A percentile compares a stretch with the other conserved stretches of the same genome.
Conservation (phyloP, 2,888 invertebrate genomes). For the Epirrita christyi region DNA sequence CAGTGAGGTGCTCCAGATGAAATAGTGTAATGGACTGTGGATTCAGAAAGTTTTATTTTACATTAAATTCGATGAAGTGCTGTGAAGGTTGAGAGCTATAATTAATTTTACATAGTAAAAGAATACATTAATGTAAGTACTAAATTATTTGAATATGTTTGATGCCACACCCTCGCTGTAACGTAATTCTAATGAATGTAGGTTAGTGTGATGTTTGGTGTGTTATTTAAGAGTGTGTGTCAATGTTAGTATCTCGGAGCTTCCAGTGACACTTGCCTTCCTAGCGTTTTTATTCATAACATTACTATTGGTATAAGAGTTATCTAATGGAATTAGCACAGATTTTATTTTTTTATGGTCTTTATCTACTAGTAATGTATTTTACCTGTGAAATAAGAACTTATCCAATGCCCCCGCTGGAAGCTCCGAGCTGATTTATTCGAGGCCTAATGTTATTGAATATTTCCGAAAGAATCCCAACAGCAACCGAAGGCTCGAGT, state of each 20-base stretch:
- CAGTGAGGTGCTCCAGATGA: slow-evolving; percentile 56
- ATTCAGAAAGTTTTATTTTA: slow-evolving; percentile 49
- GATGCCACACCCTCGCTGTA: slow-evolving; percentile 76
- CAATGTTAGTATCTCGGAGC: slow-evolving; percentile 56
- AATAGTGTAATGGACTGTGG: slow-evolving; percentile 32
- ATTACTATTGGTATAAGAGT: slow-evolving; percentile 10
- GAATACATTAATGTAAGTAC: slow-evolving; percentile 70
- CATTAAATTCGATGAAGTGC: slow-evolving; percentile 64
- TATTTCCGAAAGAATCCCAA: slow-evolving; percentile 59
- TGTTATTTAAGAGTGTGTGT: slow-evolving; percentile 61
- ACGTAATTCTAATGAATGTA: slow-evolving; percentile 65
- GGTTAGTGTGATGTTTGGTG: slow-evolving; percentile 66
- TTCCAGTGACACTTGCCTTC: slow-evolving; percentile 52
- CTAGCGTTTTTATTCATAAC: slow-evolving; percentile 20
- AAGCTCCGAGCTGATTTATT: slow-evolving; percentile 55
- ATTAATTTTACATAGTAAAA: slow-evolving; percentile 72
- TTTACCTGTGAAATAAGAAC: slow-evolving; percentile 17
- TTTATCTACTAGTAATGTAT: slow-evolving; percentile 28
- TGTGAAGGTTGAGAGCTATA: slow-evolving; percentile 75
- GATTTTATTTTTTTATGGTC: slow-evolving; percentile 28
- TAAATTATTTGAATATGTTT: slow-evolving; percentile 82
- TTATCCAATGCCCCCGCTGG: slow-evolving; percentile 44
- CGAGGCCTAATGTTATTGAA: slow-evolving; percentile 61
- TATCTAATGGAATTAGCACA: slow-evolving; percentile 23
- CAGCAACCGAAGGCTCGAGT: too few relatives aligned